A percentile compares a stretch with the other conserved stretches of the same genome.
Evolutionary conservation across 2,113 vertebrate species (phyloP).

Genomic region (Morone chrysops): DNA sequence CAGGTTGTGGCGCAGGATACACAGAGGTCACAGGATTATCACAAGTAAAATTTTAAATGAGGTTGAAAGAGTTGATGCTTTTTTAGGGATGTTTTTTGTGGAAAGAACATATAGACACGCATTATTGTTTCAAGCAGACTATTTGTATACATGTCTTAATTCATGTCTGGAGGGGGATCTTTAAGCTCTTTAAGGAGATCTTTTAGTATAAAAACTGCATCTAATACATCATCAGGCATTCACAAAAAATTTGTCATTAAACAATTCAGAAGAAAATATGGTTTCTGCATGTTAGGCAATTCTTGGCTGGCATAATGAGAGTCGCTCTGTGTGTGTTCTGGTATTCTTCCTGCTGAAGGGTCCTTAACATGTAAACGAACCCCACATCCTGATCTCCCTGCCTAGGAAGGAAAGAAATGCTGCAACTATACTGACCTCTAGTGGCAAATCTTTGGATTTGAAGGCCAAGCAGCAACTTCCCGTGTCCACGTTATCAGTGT

Average conservation of each 20-base stretch:
- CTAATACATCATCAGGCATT: not conserved
- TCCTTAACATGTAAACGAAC: not conserved
- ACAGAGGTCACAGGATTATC: conserved; percentile 26
- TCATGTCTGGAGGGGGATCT: too few species aligned
- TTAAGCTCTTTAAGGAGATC: too few species aligned
- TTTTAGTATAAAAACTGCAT: too few species aligned
- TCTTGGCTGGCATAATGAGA: not conserved
- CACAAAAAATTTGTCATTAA: not conserved
- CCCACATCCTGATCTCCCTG: not conserved
- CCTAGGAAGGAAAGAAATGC: not conserved
- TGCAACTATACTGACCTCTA: conserved; percentile 34
- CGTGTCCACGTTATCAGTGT: not conserved
- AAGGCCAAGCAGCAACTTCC: not conserved
- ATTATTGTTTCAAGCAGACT: too few species aligned
- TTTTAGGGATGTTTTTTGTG: too few species aligned
- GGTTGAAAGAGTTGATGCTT: too few species aligned
- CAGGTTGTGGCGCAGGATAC: not conserved
- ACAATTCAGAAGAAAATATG: not conserved
- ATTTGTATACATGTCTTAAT: too few species aligned
- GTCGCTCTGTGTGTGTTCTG: not conserved
- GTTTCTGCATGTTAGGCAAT: not conserved
- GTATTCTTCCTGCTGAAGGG: not conserved
- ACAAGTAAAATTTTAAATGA: not conserved
- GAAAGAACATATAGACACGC: too few species aligned
- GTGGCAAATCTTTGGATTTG: not conserved